phyloP scores from a whole-genome alignment of 2,113 vertebrate species.

The Psittacus erithacus region DNA sequence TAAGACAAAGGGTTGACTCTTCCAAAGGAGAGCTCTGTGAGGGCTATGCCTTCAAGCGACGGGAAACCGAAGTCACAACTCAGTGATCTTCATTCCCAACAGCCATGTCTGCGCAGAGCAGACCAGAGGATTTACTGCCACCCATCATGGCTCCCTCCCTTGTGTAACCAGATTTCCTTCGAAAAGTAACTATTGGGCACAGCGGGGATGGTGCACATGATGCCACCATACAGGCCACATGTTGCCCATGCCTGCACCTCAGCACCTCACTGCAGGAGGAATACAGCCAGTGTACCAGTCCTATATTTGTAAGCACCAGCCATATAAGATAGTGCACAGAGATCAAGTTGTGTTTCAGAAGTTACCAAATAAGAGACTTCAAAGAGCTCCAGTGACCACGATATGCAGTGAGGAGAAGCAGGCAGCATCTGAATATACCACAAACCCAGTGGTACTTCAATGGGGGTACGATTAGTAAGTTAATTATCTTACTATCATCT shows the following conservation, averaged over 20 bases:
- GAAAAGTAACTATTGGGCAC: background rate
- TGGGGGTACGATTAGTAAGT: accelerated
- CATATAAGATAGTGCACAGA: background rate
- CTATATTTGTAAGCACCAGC: background rate
- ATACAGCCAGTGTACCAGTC: background rate
- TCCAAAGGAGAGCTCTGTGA: background rate
- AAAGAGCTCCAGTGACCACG: background rate
- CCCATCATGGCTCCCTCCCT: background rate
- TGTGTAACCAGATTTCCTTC: background rate
- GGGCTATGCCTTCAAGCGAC: background rate
- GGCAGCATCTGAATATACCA: background rate
- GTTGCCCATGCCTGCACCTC: background rate
- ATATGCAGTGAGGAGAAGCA: background rate
- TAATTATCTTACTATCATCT: background rate
- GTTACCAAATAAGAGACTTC: background rate
- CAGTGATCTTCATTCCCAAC: background rate
- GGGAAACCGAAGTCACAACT: background rate
- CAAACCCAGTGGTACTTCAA: background rate
- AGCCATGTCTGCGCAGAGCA: too few relatives aligned
- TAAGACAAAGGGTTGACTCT: background rate
- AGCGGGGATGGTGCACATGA: background rate
- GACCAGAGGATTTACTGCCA: background rate
- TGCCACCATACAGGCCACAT: background rate
- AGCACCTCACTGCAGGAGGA: background rate
- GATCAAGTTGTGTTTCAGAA: background rate